These are phyloP conservation scores for Drosophila nr. perissopoda DNA, from an alignment of 2,888 invertebrate species.

Conservation along the genomic window DNA sequence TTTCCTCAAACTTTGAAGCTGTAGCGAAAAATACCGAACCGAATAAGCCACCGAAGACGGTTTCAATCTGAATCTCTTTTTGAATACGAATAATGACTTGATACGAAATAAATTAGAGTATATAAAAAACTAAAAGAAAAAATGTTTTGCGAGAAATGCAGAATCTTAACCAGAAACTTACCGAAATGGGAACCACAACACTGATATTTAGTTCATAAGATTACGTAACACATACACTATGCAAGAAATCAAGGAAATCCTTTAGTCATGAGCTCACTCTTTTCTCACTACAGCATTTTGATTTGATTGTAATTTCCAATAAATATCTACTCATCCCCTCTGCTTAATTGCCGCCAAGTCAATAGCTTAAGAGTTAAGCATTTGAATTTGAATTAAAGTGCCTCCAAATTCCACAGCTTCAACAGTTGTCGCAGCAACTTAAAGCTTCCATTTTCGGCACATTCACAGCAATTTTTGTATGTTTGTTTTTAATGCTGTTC, in stretches of 20 bases:
- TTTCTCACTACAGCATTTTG: no score
- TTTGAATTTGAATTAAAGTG: not conserved
- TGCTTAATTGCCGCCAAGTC: not conserved
- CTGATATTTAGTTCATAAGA: no score
- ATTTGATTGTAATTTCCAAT: no score
- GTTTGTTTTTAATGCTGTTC: conserved; percentile 21
- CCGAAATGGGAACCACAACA: not conserved
- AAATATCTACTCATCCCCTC: not conserved
- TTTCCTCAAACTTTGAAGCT: no score
- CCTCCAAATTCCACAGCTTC: not conserved
- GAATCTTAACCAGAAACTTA: not conserved
- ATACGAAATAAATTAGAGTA: not conserved
- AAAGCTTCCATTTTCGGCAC: conserved; percentile 8
- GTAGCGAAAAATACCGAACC: no score
- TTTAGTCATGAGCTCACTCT: no score
- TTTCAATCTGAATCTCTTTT: no score
- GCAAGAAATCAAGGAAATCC: not conserved
- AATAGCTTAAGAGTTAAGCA: not conserved
- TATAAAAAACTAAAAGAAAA: not conserved
- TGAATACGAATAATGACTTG: no score
- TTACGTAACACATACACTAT: not conserved
- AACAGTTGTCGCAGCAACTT: conserved; percentile 2
- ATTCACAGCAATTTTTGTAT: conserved; percentile 6
- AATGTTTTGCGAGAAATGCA: not conserved
- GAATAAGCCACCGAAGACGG: no score